Conservation (phyloP, 2,888 invertebrate species). For the Aproaerema taeniolella region DNA sequence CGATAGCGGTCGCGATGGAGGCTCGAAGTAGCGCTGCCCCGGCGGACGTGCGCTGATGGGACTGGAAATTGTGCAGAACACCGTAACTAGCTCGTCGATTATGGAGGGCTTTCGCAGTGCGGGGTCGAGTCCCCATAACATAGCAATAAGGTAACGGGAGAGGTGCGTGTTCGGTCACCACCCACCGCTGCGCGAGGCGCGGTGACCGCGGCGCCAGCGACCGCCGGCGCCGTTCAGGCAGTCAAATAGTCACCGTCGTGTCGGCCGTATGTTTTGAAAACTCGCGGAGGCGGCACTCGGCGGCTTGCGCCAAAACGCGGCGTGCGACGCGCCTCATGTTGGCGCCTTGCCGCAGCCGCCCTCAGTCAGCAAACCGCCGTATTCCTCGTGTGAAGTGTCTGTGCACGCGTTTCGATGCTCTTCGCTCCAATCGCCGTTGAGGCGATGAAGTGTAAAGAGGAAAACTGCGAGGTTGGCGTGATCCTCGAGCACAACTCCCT, state of each 20-base stretch:
- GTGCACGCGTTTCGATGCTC: slow-evolving; percentile 69
- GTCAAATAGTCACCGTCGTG: slow-evolving; percentile 68
- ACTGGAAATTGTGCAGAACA: slow-evolving; percentile 33
- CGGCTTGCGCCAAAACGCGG: slow-evolving; percentile 67
- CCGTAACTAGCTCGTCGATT: slow-evolving; percentile 31
- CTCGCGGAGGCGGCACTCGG: slow-evolving; percentile 55
- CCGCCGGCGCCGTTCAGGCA: slow-evolving; percentile 51
- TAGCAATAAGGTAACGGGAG: slow-evolving; percentile 75
- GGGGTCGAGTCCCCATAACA: slow-evolving; percentile 68
- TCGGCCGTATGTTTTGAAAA: slow-evolving; percentile 56
- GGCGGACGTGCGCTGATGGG: no score
- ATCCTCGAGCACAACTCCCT: slow-evolving; percentile 71
- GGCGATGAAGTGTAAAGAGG: slow-evolving; percentile 78
- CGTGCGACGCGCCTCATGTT: slow-evolving; percentile 46
- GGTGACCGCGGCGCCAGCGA: slow-evolving; percentile 52
- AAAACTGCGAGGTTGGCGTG: slow-evolving; percentile 75
- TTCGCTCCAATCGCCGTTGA: slow-evolving; percentile 73
- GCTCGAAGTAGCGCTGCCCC: no score
- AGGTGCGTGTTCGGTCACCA: slow-evolving; percentile 66
- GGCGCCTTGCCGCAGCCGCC: slow-evolving; percentile 39
- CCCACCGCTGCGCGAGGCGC: slow-evolving; percentile 69
- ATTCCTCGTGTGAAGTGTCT: slow-evolving; percentile 49
- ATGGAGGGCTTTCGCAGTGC: slow-evolving; percentile 56
- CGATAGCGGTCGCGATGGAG: not conserved
- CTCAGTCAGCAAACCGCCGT: slow-evolving; percentile 28